Percentiles rank a stretch among this genome's conserved stretches.
Evolutionary conservation across 2,797 vertebrate genomes (phyloP).

Genomic region (Urophycis tenuis): DNA sequence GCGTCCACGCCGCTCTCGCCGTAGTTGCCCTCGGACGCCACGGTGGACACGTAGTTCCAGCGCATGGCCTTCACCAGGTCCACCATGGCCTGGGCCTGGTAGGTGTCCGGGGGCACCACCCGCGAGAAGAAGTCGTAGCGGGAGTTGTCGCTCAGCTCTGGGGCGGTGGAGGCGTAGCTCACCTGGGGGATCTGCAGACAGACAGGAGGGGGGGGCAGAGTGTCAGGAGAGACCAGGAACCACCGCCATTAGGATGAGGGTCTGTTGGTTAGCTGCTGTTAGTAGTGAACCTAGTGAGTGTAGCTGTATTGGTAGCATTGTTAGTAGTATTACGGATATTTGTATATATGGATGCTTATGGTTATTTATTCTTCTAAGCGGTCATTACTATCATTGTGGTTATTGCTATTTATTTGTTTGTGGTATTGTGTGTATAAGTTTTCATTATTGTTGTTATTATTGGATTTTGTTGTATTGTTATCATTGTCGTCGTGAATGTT

Average conservation of each 20-base stretch:
- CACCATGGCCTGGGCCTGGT: constrained; percentile 96
- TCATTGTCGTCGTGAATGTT: background rate
- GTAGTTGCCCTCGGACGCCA: constrained; percentile 92
- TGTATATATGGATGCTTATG: too few species aligned
- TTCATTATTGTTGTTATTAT: background rate
- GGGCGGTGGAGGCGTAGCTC: constrained; percentile 93
- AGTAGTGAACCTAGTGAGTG: background rate
- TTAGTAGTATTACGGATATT: background rate
- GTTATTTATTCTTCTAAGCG: background rate
- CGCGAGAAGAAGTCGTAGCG: constrained; percentile 96
- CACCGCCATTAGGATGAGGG: background rate
- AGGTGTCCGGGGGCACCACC: constrained; percentile 90
- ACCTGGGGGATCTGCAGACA: constrained; percentile 85
- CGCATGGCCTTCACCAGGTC: constrained; percentile 92
- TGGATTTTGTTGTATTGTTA: background rate
- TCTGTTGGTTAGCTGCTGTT: background rate
- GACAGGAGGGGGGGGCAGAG: background rate
- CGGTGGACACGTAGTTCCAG: constrained; percentile 94
- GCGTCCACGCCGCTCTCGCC: constrained; percentile 92
- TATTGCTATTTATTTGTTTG: background rate
- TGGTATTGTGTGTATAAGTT: background rate
- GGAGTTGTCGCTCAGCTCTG: constrained; percentile 92
- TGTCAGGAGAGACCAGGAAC: background rate
- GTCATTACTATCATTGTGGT: background rate
- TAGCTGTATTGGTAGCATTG: background rate